Base-by-base conservation (phyloP, 2,797 vertebrate species). In the Pseudochromis fuscus region DNA sequence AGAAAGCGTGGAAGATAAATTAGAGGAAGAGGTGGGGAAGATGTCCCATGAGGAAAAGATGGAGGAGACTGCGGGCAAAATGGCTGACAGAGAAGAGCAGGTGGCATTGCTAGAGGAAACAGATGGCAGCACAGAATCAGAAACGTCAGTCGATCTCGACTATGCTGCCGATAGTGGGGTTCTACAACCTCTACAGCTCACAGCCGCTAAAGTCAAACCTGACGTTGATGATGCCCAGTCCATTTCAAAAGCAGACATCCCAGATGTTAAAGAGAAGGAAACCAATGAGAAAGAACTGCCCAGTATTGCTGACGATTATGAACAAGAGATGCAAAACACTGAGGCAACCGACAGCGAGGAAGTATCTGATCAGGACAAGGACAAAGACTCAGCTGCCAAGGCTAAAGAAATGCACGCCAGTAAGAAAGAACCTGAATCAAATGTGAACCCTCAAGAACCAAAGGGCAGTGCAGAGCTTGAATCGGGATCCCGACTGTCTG, bases 51-150 rank as follows among this genome's bases (percentile, higher is more conserved):
- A 77, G 16, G 51, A 68, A 52, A 53, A 82, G 42, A 53, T 27
- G 31, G 60, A 81, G 30, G 74, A 67, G 15, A 25, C 71, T 60
- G 35, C 7, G 35, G 55, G 19, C 1, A 44, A 51, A 38, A 35
- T n/a, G 40, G 46, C 16, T 18, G 31, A 46, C 49, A 51, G 16
- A 31, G 50, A 45, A 37, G 69, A 81, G 25, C 56, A 69, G 18
- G 23, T 46, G 24, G 19, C 35, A 12, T 45, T 79, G 28, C 50
- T 77, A 21, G 88, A 88, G 19, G 90, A 93, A 27, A 50, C 67
- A 11, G 88, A 92, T 4, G 88, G 90, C 24, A 94, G 93, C 81
- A 82, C 91, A 55, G 93, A 91, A 25, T 83, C 88, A 9, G 93
- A 93, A 69, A 88, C 92, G 46, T 84, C 87, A 0, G 46, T 65